phyloP scores from a whole-genome alignment of 2,888 invertebrate genomes.

The Ochropleura plecta region DNA sequence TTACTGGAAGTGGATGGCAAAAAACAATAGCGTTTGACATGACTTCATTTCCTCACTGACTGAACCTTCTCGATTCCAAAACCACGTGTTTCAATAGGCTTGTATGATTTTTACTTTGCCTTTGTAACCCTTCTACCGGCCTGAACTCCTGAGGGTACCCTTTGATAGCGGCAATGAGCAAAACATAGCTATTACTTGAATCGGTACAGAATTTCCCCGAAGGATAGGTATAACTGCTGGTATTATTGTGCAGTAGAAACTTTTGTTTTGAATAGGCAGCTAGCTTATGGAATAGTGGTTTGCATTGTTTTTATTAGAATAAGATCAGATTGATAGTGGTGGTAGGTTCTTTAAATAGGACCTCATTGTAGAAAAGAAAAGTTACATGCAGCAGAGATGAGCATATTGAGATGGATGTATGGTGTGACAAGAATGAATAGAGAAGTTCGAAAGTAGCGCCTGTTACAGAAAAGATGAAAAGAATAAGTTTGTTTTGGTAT shows the following conservation, averaged over 20 bases:
- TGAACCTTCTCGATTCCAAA: background rate
- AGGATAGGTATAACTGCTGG: slow-evolving; percentile 16
- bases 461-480: too few relatives aligned
- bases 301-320: background rate
- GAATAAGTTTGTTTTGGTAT: too few relatives aligned
- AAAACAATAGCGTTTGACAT: too few relatives aligned
- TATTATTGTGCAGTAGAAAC: slow-evolving; percentile 11
- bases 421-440: too few relatives aligned
- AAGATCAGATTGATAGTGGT: background rate
- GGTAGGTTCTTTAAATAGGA: background rate
- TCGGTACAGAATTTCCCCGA: slow-evolving; percentile 44
- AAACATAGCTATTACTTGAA: slow-evolving; percentile 50
- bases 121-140: slow-evolving; percentile 12
- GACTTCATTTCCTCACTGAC: background rate
- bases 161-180: slow-evolving; percentile 48
- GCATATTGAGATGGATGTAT: too few relatives aligned
- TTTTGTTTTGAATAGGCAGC: slow-evolving; percentile 10
- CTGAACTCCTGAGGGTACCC: slow-evolving; percentile 23
- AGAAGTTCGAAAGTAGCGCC: too few relatives aligned
- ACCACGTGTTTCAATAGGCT: slow-evolving; percentile 1
- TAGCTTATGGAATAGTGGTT: background rate
- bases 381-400: too few relatives aligned
- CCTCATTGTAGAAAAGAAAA: background rate
- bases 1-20: too few relatives aligned
- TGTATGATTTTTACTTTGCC: slow-evolving; percentile 25